A percentile compares a stretch with the other conserved stretches of the same genome.
Evolutionary conservation across 2,888 invertebrate species (phyloP).

Genomic region (Pterobdella sp.): DNA sequence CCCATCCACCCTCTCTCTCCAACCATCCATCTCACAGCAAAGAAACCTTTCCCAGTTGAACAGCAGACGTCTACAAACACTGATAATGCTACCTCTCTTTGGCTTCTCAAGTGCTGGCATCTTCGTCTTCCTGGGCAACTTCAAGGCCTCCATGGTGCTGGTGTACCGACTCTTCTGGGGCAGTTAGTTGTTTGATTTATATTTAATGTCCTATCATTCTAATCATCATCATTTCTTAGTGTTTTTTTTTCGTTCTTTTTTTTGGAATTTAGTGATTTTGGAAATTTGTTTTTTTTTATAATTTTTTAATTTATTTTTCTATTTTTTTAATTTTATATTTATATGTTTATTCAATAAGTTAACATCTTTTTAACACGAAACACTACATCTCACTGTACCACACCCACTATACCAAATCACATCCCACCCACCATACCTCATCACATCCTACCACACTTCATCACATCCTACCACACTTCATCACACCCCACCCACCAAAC

Average conservation of each 20-base stretch:
- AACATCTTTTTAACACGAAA: not conserved
- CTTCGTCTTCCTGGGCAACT: conserved; percentile 19
- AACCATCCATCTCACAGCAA: not conserved
- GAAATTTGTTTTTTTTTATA: not conserved
- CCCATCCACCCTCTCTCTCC: not conserved
- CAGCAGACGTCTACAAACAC: not conserved
- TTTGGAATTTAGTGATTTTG: not conserved
- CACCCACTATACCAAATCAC: not conserved
- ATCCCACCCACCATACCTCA: not conserved
- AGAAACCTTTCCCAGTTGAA: not conserved
- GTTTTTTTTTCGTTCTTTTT: not conserved
- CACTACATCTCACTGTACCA: not conserved
- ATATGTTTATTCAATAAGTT: not conserved
- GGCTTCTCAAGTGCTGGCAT: conserved; percentile 12
- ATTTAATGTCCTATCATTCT: not conserved
- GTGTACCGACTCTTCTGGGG: conserved; percentile 2
- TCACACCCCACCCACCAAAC: not conserved
- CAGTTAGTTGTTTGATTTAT: too few species aligned
- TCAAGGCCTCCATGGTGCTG: not conserved
- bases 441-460: not conserved
- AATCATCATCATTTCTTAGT: not conserved
- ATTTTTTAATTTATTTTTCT: not conserved
- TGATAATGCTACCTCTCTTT: not conserved
- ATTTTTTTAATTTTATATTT: not conserved
- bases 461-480: not conserved